Evolutionary conservation across 2,113 vertebrate species (phyloP).

Genomic region (Amazona guildingii): DNA sequence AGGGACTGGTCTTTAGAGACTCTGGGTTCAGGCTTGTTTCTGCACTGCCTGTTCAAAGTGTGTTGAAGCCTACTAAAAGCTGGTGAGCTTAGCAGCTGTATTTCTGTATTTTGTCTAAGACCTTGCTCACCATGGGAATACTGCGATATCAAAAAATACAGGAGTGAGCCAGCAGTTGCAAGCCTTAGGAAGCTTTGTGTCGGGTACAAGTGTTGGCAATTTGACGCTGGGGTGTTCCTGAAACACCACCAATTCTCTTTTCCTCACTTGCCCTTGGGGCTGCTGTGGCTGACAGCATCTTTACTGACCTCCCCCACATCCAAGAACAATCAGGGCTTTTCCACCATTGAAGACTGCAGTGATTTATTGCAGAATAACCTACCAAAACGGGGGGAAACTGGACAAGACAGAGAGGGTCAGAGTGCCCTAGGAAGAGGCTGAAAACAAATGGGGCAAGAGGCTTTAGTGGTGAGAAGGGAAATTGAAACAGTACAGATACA

Average conservation of each 20-base stretch:
- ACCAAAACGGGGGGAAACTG: rapidly evolving
- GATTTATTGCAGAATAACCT: not conserved
- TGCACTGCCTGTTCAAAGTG: not conserved
- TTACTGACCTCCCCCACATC: not conserved
- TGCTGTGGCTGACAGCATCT: not conserved
- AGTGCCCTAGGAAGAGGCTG: not conserved
- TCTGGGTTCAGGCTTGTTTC: not conserved
- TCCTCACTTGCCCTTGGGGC: not conserved
- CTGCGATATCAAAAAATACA: not conserved
- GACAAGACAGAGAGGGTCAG: not conserved
- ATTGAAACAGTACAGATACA: not conserved
- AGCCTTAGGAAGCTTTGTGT: not conserved
- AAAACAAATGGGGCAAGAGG: not conserved
- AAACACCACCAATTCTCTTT: not conserved
- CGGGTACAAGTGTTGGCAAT: not conserved
- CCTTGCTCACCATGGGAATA: not conserved
- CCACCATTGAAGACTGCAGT: not conserved
- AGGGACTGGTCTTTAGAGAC: not conserved
- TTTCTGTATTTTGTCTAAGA: not conserved
- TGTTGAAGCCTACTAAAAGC: not conserved
- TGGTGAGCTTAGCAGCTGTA: not conserved
- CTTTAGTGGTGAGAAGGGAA: not conserved
- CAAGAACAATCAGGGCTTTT: not conserved
- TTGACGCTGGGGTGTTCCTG: not conserved
- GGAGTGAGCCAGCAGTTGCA: not conserved